Evolutionary conservation across 2,113 vertebrate species (phyloP).

Genomic region (Prolemur simus): DNA sequence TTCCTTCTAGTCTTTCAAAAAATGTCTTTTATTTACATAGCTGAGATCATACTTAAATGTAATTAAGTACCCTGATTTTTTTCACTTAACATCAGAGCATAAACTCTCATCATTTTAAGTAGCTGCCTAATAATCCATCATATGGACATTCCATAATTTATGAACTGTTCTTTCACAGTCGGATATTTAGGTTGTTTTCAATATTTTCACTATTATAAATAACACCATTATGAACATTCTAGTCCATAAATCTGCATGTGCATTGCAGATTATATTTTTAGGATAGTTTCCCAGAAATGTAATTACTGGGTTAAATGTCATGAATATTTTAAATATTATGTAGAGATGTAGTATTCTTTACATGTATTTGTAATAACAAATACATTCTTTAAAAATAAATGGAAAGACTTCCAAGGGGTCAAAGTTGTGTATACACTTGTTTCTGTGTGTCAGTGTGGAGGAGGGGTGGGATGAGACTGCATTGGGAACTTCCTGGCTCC

Average conservation of each 20-base stretch:
- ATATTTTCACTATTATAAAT: slow-evolving; percentile 60
- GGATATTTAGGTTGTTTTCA: slow-evolving; percentile 52
- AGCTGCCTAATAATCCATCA: slow-evolving; percentile 25
- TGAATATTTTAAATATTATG: slow-evolving; percentile 56
- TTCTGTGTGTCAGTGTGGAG: neutral
- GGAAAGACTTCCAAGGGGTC: neutral
- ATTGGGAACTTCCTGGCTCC: too few species aligned
- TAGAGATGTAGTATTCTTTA: slow-evolving; percentile 24
- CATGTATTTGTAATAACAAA: slow-evolving; percentile 26
- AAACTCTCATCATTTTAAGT: slow-evolving; percentile 40
- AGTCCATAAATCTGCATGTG: slow-evolving; percentile 50
- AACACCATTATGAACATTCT: slow-evolving; percentile 31
- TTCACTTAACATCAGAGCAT: slow-evolving; percentile 25
- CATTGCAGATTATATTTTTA: slow-evolving; percentile 50
- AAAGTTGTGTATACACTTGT: neutral
- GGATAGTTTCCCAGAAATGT: slow-evolving; percentile 67
- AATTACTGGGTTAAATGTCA: slow-evolving; percentile 56
- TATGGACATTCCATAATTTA: slow-evolving; percentile 42
- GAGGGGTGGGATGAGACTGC: too few species aligned
- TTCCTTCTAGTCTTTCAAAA: slow-evolving; percentile 30
- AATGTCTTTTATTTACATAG: slow-evolving; percentile 36
- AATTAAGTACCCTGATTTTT: slow-evolving; percentile 15
- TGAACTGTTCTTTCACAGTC: slow-evolving; percentile 6
- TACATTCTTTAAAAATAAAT: slow-evolving; percentile 39
- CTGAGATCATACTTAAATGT: slow-evolving; percentile 1